Evolutionary conservation across 2,113 vertebrate species (phyloP).

Genomic region (Sitta europaea): DNA sequence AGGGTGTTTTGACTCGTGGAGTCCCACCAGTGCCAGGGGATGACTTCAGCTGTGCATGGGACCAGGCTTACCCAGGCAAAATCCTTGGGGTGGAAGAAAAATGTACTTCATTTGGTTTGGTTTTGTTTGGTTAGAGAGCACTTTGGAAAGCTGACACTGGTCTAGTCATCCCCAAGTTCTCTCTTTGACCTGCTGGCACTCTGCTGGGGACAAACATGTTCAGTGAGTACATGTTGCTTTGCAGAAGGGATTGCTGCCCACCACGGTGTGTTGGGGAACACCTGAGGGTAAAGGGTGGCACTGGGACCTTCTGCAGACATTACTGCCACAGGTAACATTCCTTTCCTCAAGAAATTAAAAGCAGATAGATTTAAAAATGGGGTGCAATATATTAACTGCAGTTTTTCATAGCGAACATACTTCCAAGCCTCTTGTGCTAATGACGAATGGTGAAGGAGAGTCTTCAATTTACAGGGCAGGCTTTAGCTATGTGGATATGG

Average conservation of each 20-base stretch:
- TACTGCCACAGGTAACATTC: background rate
- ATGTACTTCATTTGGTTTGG: fast-evolving
- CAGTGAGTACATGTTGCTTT: background rate
- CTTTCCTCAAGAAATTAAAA: background rate
- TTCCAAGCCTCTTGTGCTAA: background rate
- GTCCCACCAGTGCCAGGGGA: background rate
- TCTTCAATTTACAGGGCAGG: background rate
- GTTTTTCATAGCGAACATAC: background rate
- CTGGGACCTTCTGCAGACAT: background rate
- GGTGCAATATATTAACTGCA: background rate
- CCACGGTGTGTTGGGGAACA: fast-evolving
- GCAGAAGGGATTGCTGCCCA: background rate
- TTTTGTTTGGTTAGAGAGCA: background rate
- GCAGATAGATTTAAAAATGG: background rate
- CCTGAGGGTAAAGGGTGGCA: background rate
- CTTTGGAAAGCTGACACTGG: background rate
- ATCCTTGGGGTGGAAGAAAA: background rate
- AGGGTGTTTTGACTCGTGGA: too few species aligned
- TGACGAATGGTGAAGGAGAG: background rate
- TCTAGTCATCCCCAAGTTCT: background rate
- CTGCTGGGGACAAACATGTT: background rate
- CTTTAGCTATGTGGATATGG: background rate
- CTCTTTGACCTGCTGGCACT: background rate
- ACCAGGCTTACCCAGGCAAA: background rate
- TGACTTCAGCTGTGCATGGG: background rate